These are phyloP conservation scores for Cryptocheilus praepositus DNA, from an alignment of 2,888 invertebrate species.

Conservation along the genomic window DNA sequence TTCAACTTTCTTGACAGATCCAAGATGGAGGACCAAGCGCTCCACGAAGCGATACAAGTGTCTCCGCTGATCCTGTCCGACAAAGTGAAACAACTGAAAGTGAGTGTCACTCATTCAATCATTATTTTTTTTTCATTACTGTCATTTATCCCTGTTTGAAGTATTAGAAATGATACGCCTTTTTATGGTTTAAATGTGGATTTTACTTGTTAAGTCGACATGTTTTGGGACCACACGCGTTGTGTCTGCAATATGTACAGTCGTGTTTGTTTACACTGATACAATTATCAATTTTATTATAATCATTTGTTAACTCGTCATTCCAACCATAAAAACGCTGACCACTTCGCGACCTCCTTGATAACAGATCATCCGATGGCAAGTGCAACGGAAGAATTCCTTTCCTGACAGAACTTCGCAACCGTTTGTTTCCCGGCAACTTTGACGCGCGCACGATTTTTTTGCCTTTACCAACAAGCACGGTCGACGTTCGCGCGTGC, in stretches of 20 bases:
- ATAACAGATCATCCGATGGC: background rate
- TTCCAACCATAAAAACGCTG: background rate
- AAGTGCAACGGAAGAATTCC: background rate
- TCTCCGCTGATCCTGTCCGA: conserved; percentile 64
- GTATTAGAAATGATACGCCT: too few relatives aligned
- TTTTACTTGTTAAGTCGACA: too few relatives aligned
- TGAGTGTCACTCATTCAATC: conserved; percentile 36
- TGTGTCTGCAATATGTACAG: too few relatives aligned
- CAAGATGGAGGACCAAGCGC: conserved; percentile 53
- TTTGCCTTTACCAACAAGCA: background rate
- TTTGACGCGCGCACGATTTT: too few relatives aligned
- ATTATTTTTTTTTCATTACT: too few relatives aligned
- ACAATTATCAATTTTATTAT: too few relatives aligned
- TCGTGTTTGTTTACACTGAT: too few relatives aligned
- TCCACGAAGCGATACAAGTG: conserved; percentile 70
- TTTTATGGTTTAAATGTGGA: too few relatives aligned
- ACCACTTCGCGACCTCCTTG: background rate
- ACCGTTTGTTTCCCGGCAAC: too few relatives aligned
- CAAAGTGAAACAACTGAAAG: conserved; percentile 66
- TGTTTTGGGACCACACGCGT: too few relatives aligned
- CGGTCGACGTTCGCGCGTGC: background rate
- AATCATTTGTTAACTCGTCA: too few relatives aligned
- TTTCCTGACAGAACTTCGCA: background rate
- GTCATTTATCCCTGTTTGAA: too few relatives aligned
- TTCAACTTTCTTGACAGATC: conserved; percentile 42